Base-by-base conservation (phyloP, 2,113 vertebrate genomes). In the Peromyscus californicus region DNA sequence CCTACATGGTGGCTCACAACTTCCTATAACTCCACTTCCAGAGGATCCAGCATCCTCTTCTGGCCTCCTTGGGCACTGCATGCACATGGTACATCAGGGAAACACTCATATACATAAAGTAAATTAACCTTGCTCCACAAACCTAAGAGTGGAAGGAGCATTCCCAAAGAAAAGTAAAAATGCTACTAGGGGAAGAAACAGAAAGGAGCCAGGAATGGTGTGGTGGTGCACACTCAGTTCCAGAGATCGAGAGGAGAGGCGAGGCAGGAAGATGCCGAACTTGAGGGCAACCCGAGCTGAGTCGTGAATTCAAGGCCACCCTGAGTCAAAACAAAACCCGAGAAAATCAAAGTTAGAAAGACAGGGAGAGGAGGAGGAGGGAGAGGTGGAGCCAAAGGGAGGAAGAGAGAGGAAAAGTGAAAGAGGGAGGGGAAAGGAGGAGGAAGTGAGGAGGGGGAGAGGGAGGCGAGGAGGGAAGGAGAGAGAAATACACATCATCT, bases 71-170 rank as follows among this genome's bases (percentile, higher is more conserved):
- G 82, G 10, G 59, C n/a, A 42, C 3, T 45, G 82, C 59, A 63
- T 42, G 57, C 7, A 10, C 0, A 0, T 31, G 59, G n/a, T 19
- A 31, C n/a, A 29, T n/a, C 24, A 29, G 24, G 24, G n/a, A 63
- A 19, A 63, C 13, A 42, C n/a, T 42, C n/a, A 39, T 29, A 19
- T 42, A 63, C 21, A 39, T 42, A 29, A 17, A 84, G n/a, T 39
- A 83, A 26, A 59, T 16, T 61, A 82, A 39, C 22, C 36, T 83
- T 22, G 21, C 11, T n/a, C 33, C 21, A 26, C 12, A 39, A 65
- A 26, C 9, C 24, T 26, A 36, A 36, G 45, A 74, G 2, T 45
- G 21, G 59, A 54, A 91, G 16, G 48, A 79, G 31, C 33, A 48
- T 26, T 36, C 19, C 15, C 31, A 36, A 80, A 72, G 74, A 63